A percentile compares a stretch with the other conserved stretches of the same genome.
phyloP scores from a whole-genome alignment of 2,888 invertebrate species.

The Ellobium chinense region DNA sequence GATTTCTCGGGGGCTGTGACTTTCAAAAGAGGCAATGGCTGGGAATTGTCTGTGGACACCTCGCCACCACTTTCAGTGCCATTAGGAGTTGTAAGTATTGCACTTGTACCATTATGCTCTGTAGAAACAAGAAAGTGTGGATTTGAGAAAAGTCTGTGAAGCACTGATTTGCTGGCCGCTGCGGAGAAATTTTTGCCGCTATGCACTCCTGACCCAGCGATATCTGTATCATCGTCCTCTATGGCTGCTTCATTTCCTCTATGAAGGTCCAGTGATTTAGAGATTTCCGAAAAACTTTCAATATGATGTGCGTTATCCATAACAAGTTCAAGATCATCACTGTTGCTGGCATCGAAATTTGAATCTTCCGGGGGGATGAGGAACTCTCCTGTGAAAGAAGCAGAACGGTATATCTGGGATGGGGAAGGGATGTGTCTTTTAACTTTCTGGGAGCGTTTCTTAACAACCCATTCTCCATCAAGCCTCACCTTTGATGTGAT shows the following conservation, averaged over 20 bases:
- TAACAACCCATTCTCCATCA: neutral
- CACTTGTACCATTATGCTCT: too few relatives aligned
- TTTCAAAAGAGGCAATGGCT: too few relatives aligned
- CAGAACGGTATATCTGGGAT: neutral
- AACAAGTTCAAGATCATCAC: slow-evolving; percentile 20
- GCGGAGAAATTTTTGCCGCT: too few relatives aligned
- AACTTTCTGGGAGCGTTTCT: neutral
- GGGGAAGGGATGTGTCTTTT: neutral
- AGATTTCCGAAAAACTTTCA: neutral
- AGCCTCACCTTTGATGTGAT: neutral
- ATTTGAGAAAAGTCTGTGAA: too few relatives aligned
- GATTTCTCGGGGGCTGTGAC: too few relatives aligned
- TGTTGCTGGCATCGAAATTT: neutral
- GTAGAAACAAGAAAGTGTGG: too few relatives aligned
- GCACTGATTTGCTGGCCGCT: too few relatives aligned
- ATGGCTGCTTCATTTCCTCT: neutral
- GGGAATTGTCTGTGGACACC: too few relatives aligned
- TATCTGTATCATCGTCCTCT: neutral
- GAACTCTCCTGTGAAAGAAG: slow-evolving; percentile 8
- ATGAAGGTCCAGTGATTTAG: neutral
- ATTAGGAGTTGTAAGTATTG: too few relatives aligned
- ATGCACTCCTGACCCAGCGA: too few relatives aligned
- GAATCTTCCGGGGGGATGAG: neutral
- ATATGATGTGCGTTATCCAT: neutral
- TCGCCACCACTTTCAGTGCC: too few relatives aligned